phyloP scores from a whole-genome alignment of 2,888 invertebrate species.

The Torymus tubicola region DNA sequence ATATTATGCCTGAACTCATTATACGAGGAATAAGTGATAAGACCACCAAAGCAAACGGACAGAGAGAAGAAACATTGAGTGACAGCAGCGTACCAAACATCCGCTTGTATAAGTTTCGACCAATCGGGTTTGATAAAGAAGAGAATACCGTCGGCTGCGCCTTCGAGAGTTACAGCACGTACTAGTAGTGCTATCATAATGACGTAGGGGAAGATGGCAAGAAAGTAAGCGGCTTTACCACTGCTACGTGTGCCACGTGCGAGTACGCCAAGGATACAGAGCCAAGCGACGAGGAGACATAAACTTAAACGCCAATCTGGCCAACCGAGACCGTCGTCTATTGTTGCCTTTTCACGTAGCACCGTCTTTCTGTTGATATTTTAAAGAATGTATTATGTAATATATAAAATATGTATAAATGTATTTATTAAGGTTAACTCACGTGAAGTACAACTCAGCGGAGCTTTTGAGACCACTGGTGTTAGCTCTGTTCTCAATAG shows the following conservation, averaged over 20 bases:
- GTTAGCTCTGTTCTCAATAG: not conserved
- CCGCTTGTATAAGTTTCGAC: constrained; percentile 80
- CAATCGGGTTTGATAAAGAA: constrained; percentile 84
- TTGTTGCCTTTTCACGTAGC: constrained; percentile 77
- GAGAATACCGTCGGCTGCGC: constrained; percentile 81
- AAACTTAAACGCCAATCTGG: constrained; percentile 79
- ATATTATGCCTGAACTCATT: constrained; percentile 81
- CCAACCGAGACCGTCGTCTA: constrained; percentile 79
- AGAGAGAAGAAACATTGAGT: constrained; percentile 83
- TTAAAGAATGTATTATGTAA: not conserved
- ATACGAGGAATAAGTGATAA: constrained; percentile 81
- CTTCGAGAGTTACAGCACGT: constrained; percentile 81
- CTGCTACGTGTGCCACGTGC: constrained; percentile 80
- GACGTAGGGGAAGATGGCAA: constrained; percentile 83
- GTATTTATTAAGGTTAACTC: constrained; percentile 54
- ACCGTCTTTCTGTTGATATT: constrained; percentile 77
- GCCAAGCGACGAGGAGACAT: constrained; percentile 79
- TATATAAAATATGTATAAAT: not conserved
- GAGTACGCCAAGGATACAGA: constrained; percentile 78
- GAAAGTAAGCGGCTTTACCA: constrained; percentile 84
- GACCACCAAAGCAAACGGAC: constrained; percentile 81
- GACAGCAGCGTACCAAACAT: constrained; percentile 82
- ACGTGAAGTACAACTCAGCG: constrained; percentile 72
- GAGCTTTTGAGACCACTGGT: constrained; percentile 64
- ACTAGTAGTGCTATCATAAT: constrained; percentile 80